phyloP scores from a whole-genome alignment of 2,113 vertebrate genomes.

The Silurus asotus region DNA sequence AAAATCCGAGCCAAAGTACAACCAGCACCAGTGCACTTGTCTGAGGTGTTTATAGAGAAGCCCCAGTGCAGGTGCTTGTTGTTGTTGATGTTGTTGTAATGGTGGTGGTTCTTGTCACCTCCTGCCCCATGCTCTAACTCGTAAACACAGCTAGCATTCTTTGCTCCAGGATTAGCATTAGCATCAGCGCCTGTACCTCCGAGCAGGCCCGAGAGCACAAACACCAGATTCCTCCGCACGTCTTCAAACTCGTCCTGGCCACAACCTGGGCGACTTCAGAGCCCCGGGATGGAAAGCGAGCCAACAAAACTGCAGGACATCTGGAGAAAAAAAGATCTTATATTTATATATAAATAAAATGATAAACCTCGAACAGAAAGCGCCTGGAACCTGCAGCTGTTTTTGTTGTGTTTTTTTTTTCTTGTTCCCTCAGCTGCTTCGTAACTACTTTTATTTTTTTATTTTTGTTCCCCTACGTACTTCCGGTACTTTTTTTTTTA shows the following conservation, averaged over 20 bases:
- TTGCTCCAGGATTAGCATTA: conserved; percentile 50
- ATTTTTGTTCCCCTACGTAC: not conserved
- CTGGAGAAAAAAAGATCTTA: not conserved
- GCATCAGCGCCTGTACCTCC: conserved; percentile 57
- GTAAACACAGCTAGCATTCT: conserved; percentile 9
- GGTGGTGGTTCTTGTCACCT: not conserved
- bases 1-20: too few species aligned
- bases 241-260: conserved; percentile 64
- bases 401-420: not conserved
- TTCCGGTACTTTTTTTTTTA: not conserved
- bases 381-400: not conserved
- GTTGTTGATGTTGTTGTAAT: not conserved
- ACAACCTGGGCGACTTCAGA: conserved; percentile 58
- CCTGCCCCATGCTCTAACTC: not conserved
- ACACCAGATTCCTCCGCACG: conserved; percentile 50
- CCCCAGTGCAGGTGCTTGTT: not conserved
- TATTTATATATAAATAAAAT: not conserved
- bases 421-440: conserved; percentile 8
- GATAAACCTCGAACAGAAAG: not conserved
- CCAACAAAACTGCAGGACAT: conserved; percentile 57
- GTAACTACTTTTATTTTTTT: conserved; percentile 26
- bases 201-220: conserved; percentile 61
- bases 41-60: not conserved
- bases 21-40: not conserved
- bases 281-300: conserved; percentile 39